Evolutionary conservation across 2,113 vertebrate genomes (phyloP), one percentile per base, ranked within the genome.

Genomic region (Ceratotherium simum): DNA sequence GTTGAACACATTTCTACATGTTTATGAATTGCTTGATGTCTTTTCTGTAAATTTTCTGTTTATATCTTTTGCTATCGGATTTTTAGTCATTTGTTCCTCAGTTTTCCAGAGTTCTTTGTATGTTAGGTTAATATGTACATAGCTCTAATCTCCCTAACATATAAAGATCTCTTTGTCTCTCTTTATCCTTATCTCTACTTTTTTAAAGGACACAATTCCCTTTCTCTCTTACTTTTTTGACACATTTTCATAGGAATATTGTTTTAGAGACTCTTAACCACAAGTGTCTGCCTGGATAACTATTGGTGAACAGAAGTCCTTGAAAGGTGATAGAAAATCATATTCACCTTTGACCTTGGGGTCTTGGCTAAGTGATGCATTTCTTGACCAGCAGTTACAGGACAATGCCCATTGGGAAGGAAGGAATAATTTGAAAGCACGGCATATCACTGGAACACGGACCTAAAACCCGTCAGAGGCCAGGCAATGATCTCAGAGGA

Each of bases 181-280:
- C n/a, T 80, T 39, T 56, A 33, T 69, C 31, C 6, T 31, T 25
- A 1, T 72, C 16, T 75, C 27, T 64, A 11, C n/a, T 60, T 73
- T 82, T 93, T 31, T 18, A 70, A 80, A 64, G 20, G 29, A 91
- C 10, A 56, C 46, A 73, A 81, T 60, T 75, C 65, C 73, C 33
- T 82, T n/a, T 69, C 36, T 83, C 31, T 51, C 60, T 31, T 70
- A 29, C 6, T 58, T 79, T 86, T 82, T 75, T 4, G 23, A 36
- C 11, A 58, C 4, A 27, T 73, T 69, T 91, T 64, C 81, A 69
- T 76, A 91, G n/a, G 39, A 87, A 88, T 11, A 64, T 87, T 93
- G 81, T 82, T 91, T 87, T 46, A 93, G 87, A 75, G n/a, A 51
- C 42, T 87, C 60, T 70, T 91, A 70, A 27, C 89, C 48, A 54